phyloP scores from a whole-genome alignment of 1,140 invertebrate species.

The Pogonus chalceus region DNA sequence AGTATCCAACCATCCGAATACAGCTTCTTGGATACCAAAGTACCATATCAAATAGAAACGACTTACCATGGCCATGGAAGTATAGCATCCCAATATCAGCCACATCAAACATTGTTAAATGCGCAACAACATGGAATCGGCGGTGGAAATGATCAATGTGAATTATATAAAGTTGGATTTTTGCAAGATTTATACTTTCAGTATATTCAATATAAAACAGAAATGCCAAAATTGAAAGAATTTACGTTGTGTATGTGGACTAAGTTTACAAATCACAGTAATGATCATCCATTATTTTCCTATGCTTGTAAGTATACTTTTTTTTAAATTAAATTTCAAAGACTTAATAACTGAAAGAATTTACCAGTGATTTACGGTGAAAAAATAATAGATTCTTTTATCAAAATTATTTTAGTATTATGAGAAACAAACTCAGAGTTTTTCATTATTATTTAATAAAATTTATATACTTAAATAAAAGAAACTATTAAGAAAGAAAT shows the following conservation, averaged over 20 bases:
- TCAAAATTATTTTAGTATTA: too few species aligned
- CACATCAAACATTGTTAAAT: background rate
- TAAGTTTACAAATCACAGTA: conserved; percentile 67
- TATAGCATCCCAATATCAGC: background rate
- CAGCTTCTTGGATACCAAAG: background rate
- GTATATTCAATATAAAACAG: conserved; percentile 57
- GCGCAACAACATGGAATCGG: conserved; percentile 9
- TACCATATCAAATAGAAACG: background rate
- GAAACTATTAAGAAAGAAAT: too few species aligned
- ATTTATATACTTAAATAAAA: too few species aligned
- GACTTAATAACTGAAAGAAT: too few species aligned
- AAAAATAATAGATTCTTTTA: too few species aligned
- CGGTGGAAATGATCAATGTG: conserved; percentile 42
- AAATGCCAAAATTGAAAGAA: conserved; percentile 63
- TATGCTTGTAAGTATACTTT: conserved; percentile 65
- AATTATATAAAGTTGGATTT: conserved; percentile 52
- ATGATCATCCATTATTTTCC: conserved; percentile 70
- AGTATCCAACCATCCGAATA: background rate
- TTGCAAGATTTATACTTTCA: conserved; percentile 60
- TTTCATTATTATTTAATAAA: too few species aligned
- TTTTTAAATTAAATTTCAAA: too few species aligned
- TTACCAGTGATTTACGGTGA: too few species aligned
- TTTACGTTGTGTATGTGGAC: conserved; percentile 73
- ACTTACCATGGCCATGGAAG: background rate
- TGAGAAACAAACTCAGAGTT: too few species aligned